Evolutionary conservation across 1,140 invertebrate species (phyloP), one percentile per base, ranked within the genome.

Genomic region (Centruroides vittatus): DNA sequence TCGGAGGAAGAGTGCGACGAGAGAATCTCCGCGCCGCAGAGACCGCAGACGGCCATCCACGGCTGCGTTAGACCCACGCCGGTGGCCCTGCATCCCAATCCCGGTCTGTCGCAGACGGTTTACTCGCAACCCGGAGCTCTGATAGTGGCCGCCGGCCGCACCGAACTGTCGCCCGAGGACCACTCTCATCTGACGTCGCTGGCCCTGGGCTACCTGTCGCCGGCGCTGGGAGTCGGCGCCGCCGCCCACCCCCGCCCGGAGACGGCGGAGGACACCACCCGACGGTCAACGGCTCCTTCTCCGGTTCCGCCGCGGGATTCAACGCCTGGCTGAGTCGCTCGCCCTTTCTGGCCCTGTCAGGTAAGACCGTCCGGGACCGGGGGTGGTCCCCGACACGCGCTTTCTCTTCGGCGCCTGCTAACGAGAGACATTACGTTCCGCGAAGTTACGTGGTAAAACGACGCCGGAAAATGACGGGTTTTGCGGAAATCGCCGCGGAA

Each of bases 321-420:
- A 58, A 58, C 35, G 57, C 47, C 11, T 63, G 61, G 61, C n/a
- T 63, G n/a, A 58, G 58, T 3, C 50, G 61, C n/a, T 58, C 61
- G 13, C 61, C 61, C 3, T 63, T 63, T 23, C 60, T 63, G 48
- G 60, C 61, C 47, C 35, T 63, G 4, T 60, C 61, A 57, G 61
- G 61, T 63, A 78, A n/a, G 72, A 66, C 23, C 23, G 23, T 23
- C 23, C 23, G 23, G 23, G 23, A 23, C 23, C 23, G 23, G 23
- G 23, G 23, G 23, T 23, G 23, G 23, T 69, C 7, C 54, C 57
- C 47, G 41, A 1, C 41, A 6, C 41, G 8, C 41, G 8, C 8
- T 41, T 2, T 41, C 41, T 0, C 41, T 3, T 41, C 41, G 41
- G 5, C 8, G 41, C 41, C 5, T 41, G 8, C 8, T 41, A 41